Percentiles rank a stretch among this genome's conserved stretches.
phyloP scores from a whole-genome alignment of 2,888 invertebrate genomes.

The Euzetes globulus region DNA sequence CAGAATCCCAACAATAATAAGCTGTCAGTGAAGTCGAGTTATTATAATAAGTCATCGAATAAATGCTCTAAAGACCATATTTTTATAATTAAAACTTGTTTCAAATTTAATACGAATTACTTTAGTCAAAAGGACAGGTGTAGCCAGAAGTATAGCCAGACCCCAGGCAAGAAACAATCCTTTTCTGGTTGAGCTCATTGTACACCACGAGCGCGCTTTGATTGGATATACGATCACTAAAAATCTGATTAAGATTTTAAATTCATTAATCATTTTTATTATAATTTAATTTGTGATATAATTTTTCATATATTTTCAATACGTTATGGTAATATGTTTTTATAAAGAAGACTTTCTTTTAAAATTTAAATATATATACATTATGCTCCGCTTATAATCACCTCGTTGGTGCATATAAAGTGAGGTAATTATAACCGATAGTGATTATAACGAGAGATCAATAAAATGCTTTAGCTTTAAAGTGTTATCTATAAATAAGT shows the following conservation, averaged over 20 bases:
- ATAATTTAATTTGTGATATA: no score
- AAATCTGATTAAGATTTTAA: conserved; percentile 35
- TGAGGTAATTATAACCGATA: no score
- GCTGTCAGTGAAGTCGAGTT: conserved; percentile 42
- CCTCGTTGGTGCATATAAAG: no score
- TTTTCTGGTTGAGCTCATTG: conserved; percentile 41
- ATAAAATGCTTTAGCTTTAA: no score
- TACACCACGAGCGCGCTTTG: conserved; percentile 41
- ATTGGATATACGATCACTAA: conserved; percentile 42
- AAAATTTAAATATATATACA: no score
- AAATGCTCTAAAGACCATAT: conserved; percentile 39
- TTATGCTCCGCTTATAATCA: no score
- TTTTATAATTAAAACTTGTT: not conserved
- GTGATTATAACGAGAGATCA: no score
- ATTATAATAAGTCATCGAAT: conserved; percentile 44
- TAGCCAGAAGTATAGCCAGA: conserved; percentile 39
- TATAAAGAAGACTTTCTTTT: no score
- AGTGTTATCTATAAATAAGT: no score
- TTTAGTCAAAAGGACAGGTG: conserved; percentile 41
- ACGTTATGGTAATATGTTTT: no score
- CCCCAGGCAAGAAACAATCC: conserved; percentile 41
- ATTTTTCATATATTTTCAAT: no score
- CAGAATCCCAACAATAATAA: conserved; percentile 43
- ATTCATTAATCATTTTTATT: no score
- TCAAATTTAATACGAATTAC: conserved; percentile 31